Base-by-base conservation (phyloP, 2,888 invertebrate genomes). In the Leptarthrus brevirostris region DNA sequence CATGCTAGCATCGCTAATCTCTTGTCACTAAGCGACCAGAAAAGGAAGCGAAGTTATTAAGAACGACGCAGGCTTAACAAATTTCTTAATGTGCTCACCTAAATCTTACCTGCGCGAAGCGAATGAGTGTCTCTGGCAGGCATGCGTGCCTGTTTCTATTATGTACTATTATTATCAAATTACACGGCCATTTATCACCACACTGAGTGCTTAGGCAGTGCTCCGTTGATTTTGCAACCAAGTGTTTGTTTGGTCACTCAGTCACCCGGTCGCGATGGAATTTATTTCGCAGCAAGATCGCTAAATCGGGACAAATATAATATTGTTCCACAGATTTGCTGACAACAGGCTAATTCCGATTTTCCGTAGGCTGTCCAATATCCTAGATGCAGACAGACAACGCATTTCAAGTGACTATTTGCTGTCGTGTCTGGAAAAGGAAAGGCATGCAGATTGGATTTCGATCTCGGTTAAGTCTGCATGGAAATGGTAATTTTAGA, bases 151-250 rank as follows among this genome's bases (percentile, higher is more conserved):
- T 52, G 18, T 61, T 53, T 58, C 26, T 26, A 22, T 24, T n/a
- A 47, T 61, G 14, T 22, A 66, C 54, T 70, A 71, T 73, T 71
- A 75, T 44, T 73, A 75, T 75, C 75, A 54, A 75, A 75, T 75
- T 75, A 75, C 75, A 74, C 53, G 71, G 66, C 72, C 64, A 74
- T 75, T 75, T 73, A 75, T 75, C 75, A 74, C 49, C 40, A 40
- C 61, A 10, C 26, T 16, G 24, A 24, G 44, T 30, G 26, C 20
- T 36, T 8, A 30, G 4, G 8, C 8, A 30, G 30, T 6, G 30
- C 30, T n/a, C 22, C n/a, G 49, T 49, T n/a, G 30, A 36, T 70
- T 70, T 70, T 36, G 70, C 52, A 70, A 70, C 36, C 20, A 22
- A 22, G 12, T 44, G 26, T 40, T 61, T 61, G 61, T 49, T 52